Evolutionary conservation across 1,140 invertebrate genomes (phyloP).

Genomic region (Globodera ellingtonae): DNA sequence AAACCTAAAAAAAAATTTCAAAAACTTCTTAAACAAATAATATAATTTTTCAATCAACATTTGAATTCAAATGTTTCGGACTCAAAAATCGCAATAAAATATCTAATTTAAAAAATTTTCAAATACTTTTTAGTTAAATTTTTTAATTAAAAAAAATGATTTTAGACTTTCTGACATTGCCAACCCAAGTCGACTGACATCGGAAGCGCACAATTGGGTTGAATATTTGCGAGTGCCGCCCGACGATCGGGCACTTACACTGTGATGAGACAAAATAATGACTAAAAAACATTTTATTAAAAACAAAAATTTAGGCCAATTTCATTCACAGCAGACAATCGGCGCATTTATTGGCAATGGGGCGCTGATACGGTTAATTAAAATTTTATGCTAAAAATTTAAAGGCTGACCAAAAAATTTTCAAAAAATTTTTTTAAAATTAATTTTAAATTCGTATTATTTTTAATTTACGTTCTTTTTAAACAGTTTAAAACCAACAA

Average conservation of each 20-base stretch:
- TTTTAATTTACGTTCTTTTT: too few species aligned
- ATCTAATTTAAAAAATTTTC: too few species aligned
- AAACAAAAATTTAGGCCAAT: conserved; percentile 53
- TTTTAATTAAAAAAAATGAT: neutral
- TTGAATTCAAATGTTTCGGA: too few species aligned
- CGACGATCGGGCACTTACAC: conserved; percentile 60
- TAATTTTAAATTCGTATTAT: too few species aligned
- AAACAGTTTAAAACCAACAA: too few species aligned
- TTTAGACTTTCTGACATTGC: conserved; percentile 51
- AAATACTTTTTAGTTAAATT: too few species aligned
- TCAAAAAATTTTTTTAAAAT: too few species aligned
- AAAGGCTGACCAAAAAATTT: too few species aligned
- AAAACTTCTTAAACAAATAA: too few species aligned
- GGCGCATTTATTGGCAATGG: conserved; percentile 63
- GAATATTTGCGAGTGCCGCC: conserved; percentile 56
- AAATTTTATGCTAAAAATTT: neutral
- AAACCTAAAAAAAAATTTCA: neutral
- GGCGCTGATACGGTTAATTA: conserved; percentile 48
- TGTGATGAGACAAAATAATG: conserved; percentile 31
- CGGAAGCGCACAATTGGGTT: conserved; percentile 56
- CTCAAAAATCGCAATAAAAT: too few species aligned
- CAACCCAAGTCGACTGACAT: conserved; percentile 49
- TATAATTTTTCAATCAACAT: too few species aligned
- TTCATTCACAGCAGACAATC: conserved; percentile 59
- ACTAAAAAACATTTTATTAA: conserved; percentile 1